Evolutionary conservation across 2,888 invertebrate species (phyloP).

Genomic region (Hirtodrosophila trivittata): DNA sequence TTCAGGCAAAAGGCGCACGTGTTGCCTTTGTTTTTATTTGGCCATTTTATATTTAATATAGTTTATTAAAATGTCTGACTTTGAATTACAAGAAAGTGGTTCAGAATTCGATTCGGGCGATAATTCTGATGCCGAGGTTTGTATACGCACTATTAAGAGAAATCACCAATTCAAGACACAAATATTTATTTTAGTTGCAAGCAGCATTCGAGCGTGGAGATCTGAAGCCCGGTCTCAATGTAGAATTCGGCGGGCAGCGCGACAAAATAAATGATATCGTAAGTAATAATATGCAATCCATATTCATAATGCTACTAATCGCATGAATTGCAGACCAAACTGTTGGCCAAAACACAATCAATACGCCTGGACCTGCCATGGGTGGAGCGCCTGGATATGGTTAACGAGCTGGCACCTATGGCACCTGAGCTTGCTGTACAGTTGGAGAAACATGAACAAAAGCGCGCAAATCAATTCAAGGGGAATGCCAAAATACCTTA

Average conservation of each 20-base stretch:
- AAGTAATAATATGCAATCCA: no score
- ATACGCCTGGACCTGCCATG: constrained; percentile 91
- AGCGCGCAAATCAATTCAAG: constrained; percentile 87
- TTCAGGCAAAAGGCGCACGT: constrained; percentile 52
- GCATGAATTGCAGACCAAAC: constrained; percentile 67
- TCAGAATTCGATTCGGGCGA: constrained; percentile 80
- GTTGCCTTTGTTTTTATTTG: constrained; percentile 66
- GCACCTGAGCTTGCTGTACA: constrained; percentile 93
- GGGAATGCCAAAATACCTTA: constrained; percentile 89
- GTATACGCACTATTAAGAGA: constrained; percentile 1
- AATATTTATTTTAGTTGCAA: constrained; percentile 89
- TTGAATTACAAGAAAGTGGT: constrained; percentile 70
- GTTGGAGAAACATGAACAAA: constrained; percentile 90
- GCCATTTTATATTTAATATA: constrained; percentile 13
- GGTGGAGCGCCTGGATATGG: constrained; percentile 93
- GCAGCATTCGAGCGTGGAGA: constrained; percentile 94
- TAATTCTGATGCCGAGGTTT: constrained; percentile 82
- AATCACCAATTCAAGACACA: not conserved
- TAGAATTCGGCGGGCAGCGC: constrained; percentile 86
- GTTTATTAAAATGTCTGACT: constrained; percentile 63
- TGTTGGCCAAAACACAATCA: constrained; percentile 89
- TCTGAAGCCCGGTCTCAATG: constrained; percentile 93
- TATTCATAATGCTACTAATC: not conserved
- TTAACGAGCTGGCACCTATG: constrained; percentile 90
- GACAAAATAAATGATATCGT: constrained; percentile 90